A percentile compares a stretch with the other conserved stretches of the same genome.
Evolutionary conservation across 2,797 vertebrate genomes (phyloP).

Genomic region (Esox lucius): DNA sequence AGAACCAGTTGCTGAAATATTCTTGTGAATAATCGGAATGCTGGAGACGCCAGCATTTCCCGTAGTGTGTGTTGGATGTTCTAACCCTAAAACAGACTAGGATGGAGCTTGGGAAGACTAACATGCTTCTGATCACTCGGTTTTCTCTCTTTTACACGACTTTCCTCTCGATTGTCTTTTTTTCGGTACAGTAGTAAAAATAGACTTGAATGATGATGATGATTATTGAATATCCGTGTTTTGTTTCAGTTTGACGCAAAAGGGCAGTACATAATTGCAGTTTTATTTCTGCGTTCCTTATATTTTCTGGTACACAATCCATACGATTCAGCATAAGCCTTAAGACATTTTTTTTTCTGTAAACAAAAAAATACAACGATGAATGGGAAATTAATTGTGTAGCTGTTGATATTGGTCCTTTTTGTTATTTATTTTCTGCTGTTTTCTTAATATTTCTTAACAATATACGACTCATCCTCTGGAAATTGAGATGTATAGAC

Average conservation of each 20-base stretch:
- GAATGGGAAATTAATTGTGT: slow-evolving; percentile 66
- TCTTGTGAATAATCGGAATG: slow-evolving; percentile 50
- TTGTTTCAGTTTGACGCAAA: slow-evolving; percentile 48
- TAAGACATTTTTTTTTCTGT: slow-evolving; percentile 75
- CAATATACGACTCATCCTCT: slow-evolving; percentile 63
- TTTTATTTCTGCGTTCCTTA: slow-evolving; percentile 52
- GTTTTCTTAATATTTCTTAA: slow-evolving; percentile 67
- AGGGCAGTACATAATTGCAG: slow-evolving; percentile 53
- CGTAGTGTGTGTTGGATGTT: slow-evolving; percentile 17
- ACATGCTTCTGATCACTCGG: slow-evolving; percentile 43
- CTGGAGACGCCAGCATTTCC: slow-evolving; percentile 41
- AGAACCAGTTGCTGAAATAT: slow-evolving; percentile 57
- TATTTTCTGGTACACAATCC: slow-evolving; percentile 53
- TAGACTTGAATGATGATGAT: slow-evolving; percentile 53
- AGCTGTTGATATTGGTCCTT: slow-evolving; percentile 69
- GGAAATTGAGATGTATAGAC: slow-evolving; percentile 53
- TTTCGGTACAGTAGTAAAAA: slow-evolving; percentile 53
- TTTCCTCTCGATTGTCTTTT: slow-evolving; percentile 37
- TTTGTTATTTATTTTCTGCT: slow-evolving; percentile 64
- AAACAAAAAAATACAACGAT: slow-evolving; percentile 58
- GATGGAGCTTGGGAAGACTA: slow-evolving; percentile 26
- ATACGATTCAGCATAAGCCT: slow-evolving; percentile 73
- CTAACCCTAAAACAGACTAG: slow-evolving; percentile 37
- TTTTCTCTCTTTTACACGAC: slow-evolving; percentile 49
- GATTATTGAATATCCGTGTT: slow-evolving; percentile 49